These are phyloP conservation scores for Apostichopus parvimensis DNA, from an alignment of 35 echinoderm and acorn worm species.

Conservation along the genomic window DNA sequence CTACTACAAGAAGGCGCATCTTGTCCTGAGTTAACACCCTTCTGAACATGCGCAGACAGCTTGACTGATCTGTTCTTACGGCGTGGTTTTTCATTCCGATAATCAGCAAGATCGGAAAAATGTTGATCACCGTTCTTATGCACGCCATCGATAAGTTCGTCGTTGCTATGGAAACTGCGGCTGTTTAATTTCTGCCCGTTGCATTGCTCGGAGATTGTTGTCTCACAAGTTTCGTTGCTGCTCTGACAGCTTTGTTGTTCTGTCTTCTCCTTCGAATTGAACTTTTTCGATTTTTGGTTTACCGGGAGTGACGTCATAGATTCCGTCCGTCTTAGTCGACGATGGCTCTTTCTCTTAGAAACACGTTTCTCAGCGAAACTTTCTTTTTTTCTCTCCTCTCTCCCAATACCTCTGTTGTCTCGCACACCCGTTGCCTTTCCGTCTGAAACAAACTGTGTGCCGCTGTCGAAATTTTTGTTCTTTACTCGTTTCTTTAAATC, in stretches of 20 bases:
- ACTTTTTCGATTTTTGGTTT: neutral
- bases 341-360: neutral
- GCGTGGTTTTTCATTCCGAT: no score
- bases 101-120: no score
- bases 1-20: no score
- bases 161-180: no score
- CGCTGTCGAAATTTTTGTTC: neutral
- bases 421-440: neutral
- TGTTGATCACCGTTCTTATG: no score
- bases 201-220: no score
- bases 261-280: neutral
- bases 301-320: neutral
- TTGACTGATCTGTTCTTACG: no score
- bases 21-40: no score
- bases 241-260: neutral
- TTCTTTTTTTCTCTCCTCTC: neutral
- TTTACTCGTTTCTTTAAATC: neutral
- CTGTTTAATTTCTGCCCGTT: no score
- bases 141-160: no score
- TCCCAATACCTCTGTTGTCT: neutral
- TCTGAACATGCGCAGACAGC: no score
- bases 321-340: neutral
- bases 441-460: neutral
- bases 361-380: neutral
- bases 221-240: neutral